Evolutionary conservation across 2,797 vertebrate species (phyloP).

Genomic region (Amazona finschi): DNA sequence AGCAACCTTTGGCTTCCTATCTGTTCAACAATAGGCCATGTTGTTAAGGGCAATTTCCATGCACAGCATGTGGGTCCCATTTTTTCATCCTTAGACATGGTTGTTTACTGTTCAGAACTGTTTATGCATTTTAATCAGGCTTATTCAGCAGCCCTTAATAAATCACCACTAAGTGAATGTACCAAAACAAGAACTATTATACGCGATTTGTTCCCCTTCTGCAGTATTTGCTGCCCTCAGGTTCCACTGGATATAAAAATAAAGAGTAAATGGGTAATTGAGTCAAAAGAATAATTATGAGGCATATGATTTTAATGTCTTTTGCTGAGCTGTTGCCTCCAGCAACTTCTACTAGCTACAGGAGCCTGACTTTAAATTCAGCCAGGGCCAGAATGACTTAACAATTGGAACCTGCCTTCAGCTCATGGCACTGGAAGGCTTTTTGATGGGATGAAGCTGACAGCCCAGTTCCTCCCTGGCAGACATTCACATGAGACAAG

Average conservation of each 20-base stretch:
- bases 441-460: slow-evolving; percentile 71
- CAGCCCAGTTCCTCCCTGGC: slow-evolving; percentile 74
- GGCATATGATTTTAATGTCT: slow-evolving; percentile 68
- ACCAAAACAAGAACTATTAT: slow-evolving; percentile 77
- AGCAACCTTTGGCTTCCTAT: slow-evolving; percentile 98
- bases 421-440: slow-evolving; percentile 68
- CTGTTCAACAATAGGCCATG: slow-evolving; percentile 90
- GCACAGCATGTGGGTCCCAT: slow-evolving; percentile 96
- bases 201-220: slow-evolving; percentile 63
- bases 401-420: slow-evolving; percentile 74
- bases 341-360: slow-evolving; percentile 63
- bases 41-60: slow-evolving; percentile 99
- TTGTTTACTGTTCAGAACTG: slow-evolving; percentile 93
- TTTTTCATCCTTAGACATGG: slow-evolving; percentile 88
- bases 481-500: slow-evolving; percentile 53
- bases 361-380: slow-evolving; percentile 78
- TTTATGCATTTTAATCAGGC: slow-evolving; percentile 84
- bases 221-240: slow-evolving; percentile 59
- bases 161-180: slow-evolving; percentile 79
- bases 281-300: slow-evolving; percentile 70
- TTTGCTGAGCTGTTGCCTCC: slow-evolving; percentile 61
- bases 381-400: slow-evolving; percentile 70
- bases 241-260: slow-evolving; percentile 67
- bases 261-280: slow-evolving; percentile 60
- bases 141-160: slow-evolving; percentile 81